Evolutionary conservation across 1,140 invertebrate genomes (phyloP).

Genomic region (Lerema accius): DNA sequence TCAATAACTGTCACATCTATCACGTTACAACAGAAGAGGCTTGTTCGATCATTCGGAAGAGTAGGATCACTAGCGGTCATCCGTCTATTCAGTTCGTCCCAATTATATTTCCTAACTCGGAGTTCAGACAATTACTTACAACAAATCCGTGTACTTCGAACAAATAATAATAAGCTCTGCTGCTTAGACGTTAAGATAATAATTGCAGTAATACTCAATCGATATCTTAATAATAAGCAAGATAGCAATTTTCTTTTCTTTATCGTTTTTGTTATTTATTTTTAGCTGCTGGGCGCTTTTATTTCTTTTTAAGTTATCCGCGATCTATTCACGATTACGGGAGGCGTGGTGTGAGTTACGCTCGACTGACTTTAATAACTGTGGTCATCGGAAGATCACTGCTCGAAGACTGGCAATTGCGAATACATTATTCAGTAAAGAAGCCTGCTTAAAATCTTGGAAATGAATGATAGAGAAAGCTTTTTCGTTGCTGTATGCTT

Average conservation of each 20-base stretch:
- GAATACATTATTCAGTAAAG: slow-evolving; percentile 3
- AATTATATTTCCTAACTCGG: too few species aligned
- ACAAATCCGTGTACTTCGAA: too few species aligned
- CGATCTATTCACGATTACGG: slow-evolving; percentile 9
- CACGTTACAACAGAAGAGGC: too few species aligned
- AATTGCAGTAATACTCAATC: too few species aligned
- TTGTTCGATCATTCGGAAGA: too few species aligned
- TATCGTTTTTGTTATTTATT: not conserved
- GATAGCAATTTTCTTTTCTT: not conserved
- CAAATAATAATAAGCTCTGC: too few species aligned
- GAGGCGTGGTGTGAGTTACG: slow-evolving; percentile 9
- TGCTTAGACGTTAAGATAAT: too few species aligned
- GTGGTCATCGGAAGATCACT: slow-evolving; percentile 6
- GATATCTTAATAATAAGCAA: not conserved
- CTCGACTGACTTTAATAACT: slow-evolving; percentile 12
- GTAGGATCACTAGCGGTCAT: too few species aligned
- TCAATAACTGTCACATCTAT: too few species aligned
- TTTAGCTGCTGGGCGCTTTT: not conserved
- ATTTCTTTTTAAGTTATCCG: slow-evolving; percentile 18
- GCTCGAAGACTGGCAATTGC: not conserved
- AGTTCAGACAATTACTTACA: too few species aligned
- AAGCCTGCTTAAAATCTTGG: not conserved
- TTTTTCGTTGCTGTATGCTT: too few species aligned
- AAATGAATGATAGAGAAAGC: not conserved
- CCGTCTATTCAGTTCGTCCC: too few species aligned